Base-by-base conservation (phyloP, 2,888 invertebrate species). In the Scrobipalpa costella region DNA sequence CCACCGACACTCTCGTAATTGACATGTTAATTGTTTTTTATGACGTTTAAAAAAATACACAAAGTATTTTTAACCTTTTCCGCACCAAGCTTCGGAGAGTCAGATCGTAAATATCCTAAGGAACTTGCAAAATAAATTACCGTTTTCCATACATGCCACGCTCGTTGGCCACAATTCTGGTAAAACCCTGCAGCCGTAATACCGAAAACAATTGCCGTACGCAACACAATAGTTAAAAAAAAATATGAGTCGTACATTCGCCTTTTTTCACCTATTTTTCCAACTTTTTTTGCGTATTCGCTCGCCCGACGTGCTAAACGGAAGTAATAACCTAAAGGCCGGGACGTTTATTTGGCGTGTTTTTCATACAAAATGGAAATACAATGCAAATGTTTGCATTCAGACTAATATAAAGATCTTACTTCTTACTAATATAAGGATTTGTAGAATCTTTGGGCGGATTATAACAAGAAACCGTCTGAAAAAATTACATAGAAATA, bases 301-400 rank as follows among this genome's bases (percentile, higher is more conserved):
- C 27, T 27, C 60, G 27, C 27, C 63, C 64, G 73, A 70, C 70
- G 71, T 71, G 73, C 62, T 69, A 76, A 72, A 60, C 78, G 81
- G 80, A 83, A 80, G 80, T 75, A 81, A 83, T 83, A 83, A 78
- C 74, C 75, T 74, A 79, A 76, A 74, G 69, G 47, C 68, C 76
- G 74, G 76, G 80, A 77, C 67, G 71, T 75, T 74, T 74, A 74
- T 75, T 70, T 69, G 68, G 68, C 72, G 73, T 70, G 74, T 75
- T 79, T 78, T 76, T 78, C 75, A 78, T 77, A 78, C 73, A 77
- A 77, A 78, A 74, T 67, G 66, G 73, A 73, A 73, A 75, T 79
- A 79, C 76, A 71, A 70, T 67, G 70, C 67, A 64, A 64, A 68
- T 72, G 73, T 78, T 79, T 75, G 75, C 75, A 73, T 74, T 71